Evolutionary conservation across 2,888 invertebrate genomes (phyloP).

Genomic region (Horisme vitalbata): DNA sequence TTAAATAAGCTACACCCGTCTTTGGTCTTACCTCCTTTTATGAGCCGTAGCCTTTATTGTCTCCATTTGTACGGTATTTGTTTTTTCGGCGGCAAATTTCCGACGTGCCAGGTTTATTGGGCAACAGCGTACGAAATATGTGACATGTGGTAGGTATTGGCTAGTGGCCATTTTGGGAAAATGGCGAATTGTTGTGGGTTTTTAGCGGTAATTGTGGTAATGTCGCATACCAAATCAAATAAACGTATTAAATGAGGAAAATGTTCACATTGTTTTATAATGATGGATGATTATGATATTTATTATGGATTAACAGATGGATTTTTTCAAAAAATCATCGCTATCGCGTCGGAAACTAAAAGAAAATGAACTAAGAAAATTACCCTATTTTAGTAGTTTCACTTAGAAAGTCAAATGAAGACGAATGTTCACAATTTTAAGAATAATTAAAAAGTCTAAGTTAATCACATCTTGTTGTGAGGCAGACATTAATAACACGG

Average conservation of each 20-base stretch:
- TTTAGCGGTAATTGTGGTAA: constrained; percentile 15
- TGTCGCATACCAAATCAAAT: constrained; percentile 12
- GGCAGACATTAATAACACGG: constrained; percentile 59
- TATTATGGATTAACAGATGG: too few species aligned
- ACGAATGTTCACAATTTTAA: constrained; percentile 24
- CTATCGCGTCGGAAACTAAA: too few species aligned
- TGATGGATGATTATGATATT: too few species aligned
- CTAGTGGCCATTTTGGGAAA: constrained; percentile 18
- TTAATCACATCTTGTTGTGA: constrained; percentile 21
- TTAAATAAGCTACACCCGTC: constrained; percentile 42
- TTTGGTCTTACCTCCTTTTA: constrained; percentile 56
- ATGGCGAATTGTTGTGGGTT: constrained; percentile 14
- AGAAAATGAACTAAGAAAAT: not conserved
- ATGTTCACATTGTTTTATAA: too few species aligned
- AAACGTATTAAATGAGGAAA: not conserved
- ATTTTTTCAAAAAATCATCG: too few species aligned
- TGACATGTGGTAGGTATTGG: constrained; percentile 21
- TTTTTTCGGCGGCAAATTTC: constrained; percentile 43
- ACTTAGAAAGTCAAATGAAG: constrained; percentile 19
- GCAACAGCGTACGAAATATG: constrained; percentile 22
- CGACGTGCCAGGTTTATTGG: constrained; percentile 27
- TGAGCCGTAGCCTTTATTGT: constrained; percentile 62
- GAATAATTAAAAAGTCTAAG: constrained; percentile 17
- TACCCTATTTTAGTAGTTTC: constrained; percentile 1
- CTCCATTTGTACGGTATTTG: constrained; percentile 49